Evolutionary conservation across 2,113 vertebrate species (phyloP), one percentile per base, ranked within the genome.

Genomic region (Percina caprodes): DNA sequence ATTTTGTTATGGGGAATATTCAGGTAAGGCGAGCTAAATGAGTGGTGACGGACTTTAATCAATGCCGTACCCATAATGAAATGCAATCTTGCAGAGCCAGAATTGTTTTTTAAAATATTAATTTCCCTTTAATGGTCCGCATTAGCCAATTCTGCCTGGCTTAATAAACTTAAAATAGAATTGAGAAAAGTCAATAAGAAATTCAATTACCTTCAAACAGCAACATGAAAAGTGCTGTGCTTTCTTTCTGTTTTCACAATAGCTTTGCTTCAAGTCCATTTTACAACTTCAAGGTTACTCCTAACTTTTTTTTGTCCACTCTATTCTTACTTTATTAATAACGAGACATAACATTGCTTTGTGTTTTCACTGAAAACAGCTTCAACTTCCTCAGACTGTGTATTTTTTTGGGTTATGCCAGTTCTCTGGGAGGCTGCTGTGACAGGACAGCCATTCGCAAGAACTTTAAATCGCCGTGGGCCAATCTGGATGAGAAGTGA

Each of bases 131-230:
- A 94, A 95, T 94, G 90, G 90, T 82, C 85, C 71, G 81, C 91
- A 91, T 93, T 93, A 93, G 90, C 89, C 89, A 88, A 92, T 91
- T 93, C 89, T 92, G 88, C 88, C 82, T 54, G 83, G 85, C 90
- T 93, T 93, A 95, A 94, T 94, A 93, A 92, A 93, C 91, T 92
- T 90, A 89, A 94, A 93, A 95, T 94, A 88, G 92, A 94, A 94
- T 88, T 89, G 91, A 92, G 89, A 85, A 94, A 94, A 94, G 93
- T 94, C 94, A 94, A 95, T 95, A 94, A 93, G 83, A 90, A 93
- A 94, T 93, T 94, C 81, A 93, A 92, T 95, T 94, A 94, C 89
- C 86, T 88, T 93, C 83, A 90, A 93, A 92, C 88, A 90, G 86
- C 89, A 90, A 78, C 72, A 79, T 79, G 83, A 84, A 88, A 87